Base-by-base conservation (phyloP, 2,113 vertebrate species). In the Paralichthys olivaceus region DNA sequence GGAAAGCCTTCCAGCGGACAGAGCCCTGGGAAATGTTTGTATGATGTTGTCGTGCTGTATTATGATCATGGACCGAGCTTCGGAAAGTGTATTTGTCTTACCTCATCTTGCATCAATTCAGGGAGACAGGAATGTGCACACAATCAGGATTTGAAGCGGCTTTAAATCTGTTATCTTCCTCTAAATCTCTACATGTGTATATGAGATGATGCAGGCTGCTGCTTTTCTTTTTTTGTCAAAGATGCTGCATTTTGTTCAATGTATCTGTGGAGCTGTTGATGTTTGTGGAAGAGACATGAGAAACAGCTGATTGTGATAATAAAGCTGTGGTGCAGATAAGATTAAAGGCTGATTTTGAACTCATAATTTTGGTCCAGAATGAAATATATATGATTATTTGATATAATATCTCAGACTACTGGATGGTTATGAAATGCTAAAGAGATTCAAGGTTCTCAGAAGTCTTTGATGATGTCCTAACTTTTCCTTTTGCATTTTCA, bases 1-100 rank as follows among this genome's bases (percentile, higher is more conserved):
- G 79, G 73, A 89, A 89, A 93, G 80, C 80, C 63, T 87, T 88
- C 88, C 87, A 92, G 80, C 75, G 77, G 69, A 91, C 72, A 77
- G 75, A 89, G 79, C 79, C 90, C 91, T 87, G 84, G 81, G 78
- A 85, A 89, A 84, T 92, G 87, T 92, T 91, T 91, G 85, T 75
- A 70, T 77, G 65, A 84, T 84, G 88, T 80, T 92, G 88, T 82
- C 81, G 34, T 77, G 58, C 72, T 62, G 79, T 80, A 75, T 81
- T 80, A 73, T 77, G 84, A 74, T 75, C 83, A 77, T 64, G 69
- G 71, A 86, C 74, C 64, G 69, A 82, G 76, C 72, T 81, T 61
- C 77, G 84, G 80, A 90, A 88, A 87, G 74, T 72, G 12, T 71
- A 57, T 80, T 75, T 75, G 43, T 82, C 80, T 79, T 73, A 75